Evolutionary conservation across 2,888 invertebrate species (phyloP).

Genomic region (Trissolcus brochymenae): DNA sequence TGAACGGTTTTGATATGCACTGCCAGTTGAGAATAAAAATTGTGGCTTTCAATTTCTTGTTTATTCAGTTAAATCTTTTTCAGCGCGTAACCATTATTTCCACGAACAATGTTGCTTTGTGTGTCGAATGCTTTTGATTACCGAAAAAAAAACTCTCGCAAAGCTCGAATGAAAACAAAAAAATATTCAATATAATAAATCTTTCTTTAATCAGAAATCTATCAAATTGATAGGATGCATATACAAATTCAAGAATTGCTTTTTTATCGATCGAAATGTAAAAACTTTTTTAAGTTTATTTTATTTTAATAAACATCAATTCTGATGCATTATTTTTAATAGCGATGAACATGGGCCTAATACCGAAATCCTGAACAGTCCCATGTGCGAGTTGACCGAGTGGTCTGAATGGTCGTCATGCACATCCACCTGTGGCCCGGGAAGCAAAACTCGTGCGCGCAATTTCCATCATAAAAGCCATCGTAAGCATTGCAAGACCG

Average conservation of each 20-base stretch:
- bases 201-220: too few species aligned
- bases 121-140: not conserved
- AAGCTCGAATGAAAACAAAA: too few species aligned
- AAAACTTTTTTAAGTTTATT: too few species aligned
- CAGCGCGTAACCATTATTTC: constrained; percentile 9
- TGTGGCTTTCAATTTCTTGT: constrained; percentile 6
- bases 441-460: constrained; percentile 86
- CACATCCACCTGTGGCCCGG: constrained; percentile 92
- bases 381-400: constrained; percentile 83
- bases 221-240: too few species aligned
- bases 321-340: not conserved
- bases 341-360: constrained; percentile 53
- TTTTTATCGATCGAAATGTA: too few species aligned
- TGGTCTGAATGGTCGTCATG: constrained; percentile 88
- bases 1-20: too few species aligned
- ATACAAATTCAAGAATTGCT: too few species aligned
- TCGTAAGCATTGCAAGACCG: constrained; percentile 67
- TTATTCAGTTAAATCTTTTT: constrained; percentile 12
- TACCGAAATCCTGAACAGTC: constrained; percentile 62
- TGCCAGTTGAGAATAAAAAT: constrained; percentile 10
- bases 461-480: constrained; percentile 79
- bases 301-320: too few species aligned
- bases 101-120: constrained; percentile 18
- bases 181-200: too few species aligned
- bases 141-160: too few species aligned